A percentile compares a stretch with the other conserved stretches of the same genome.
phyloP scores from a whole-genome alignment of 2,888 invertebrate genomes.

The Drosophila neonasuta region DNA sequence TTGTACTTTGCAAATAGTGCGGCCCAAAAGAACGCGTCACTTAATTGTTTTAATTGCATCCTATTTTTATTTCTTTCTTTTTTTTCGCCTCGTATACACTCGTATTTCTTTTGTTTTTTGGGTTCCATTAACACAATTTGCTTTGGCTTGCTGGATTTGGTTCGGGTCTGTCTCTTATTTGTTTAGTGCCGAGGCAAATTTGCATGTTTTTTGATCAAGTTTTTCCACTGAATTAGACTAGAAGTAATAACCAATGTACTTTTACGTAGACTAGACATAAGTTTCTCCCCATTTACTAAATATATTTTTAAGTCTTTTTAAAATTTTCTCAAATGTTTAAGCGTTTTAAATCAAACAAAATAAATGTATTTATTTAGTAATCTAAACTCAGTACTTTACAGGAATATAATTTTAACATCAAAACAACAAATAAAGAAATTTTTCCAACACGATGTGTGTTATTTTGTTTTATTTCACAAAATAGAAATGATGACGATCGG shows the following conservation, averaged over 20 bases:
- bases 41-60: constrained; percentile 73
- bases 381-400: too few relatives aligned
- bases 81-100: constrained; percentile 6
- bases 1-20: constrained; percentile 63
- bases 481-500: too few relatives aligned
- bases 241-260: constrained; percentile 6
- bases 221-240: constrained; percentile 48
- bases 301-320: too few relatives aligned
- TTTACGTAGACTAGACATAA: neutral
- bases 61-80: constrained; percentile 28
- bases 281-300: neutral
- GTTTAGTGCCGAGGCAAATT: constrained; percentile 48
- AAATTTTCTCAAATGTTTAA: too few relatives aligned
- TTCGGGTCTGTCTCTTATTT: constrained; percentile 45
- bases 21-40: constrained; percentile 50
- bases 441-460: too few relatives aligned
- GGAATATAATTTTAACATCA: too few relatives aligned
- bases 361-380: too few relatives aligned
- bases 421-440: too few relatives aligned
- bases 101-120: constrained; percentile 18
- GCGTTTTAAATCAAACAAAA: too few relatives aligned
- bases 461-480: too few relatives aligned
- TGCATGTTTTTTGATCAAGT: constrained; percentile 47
- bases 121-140: constrained; percentile 69
- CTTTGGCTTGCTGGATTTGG: constrained; percentile 50